These are phyloP conservation scores for Ostrea edulis DNA, from an alignment of 1,140 invertebrate genomes.

Conservation along the genomic window DNA sequence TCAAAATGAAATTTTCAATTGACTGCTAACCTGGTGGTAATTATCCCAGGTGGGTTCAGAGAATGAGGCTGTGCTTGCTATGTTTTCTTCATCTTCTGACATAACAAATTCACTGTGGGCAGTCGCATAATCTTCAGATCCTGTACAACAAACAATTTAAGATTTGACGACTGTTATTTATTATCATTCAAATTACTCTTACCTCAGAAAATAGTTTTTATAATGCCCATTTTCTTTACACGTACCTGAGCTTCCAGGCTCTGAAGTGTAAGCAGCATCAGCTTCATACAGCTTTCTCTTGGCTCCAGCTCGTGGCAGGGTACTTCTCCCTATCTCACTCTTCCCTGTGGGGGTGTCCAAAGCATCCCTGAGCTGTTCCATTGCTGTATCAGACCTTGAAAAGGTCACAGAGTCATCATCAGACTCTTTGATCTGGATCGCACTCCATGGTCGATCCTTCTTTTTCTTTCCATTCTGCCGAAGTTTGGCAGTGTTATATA, in stretches of 20 bases:
- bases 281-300: conserved; percentile 55
- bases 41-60: conserved; percentile 89
- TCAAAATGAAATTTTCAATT: neutral
- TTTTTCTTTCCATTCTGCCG: conserved; percentile 47
- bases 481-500: conserved; percentile 56
- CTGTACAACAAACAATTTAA: conserved; percentile 33
- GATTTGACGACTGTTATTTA: neutral
- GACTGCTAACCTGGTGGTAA: conserved; percentile 78
- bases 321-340: conserved; percentile 18
- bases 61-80: conserved; percentile 85
- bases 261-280: conserved; percentile 39
- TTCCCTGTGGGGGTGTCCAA: conserved; percentile 40
- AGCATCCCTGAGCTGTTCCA: conserved; percentile 50
- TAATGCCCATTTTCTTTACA: neutral
- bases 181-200: neutral
- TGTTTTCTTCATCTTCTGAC: conserved; percentile 75
- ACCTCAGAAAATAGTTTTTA: neutral
- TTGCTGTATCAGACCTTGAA: conserved; percentile 55
- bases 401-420: conserved; percentile 50
- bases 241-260: conserved; percentile 49
- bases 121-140: conserved; percentile 56
- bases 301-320: conserved; percentile 54
- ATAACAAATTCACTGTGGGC: conserved; percentile 47
- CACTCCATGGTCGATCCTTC: conserved; percentile 59
- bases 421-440: conserved; percentile 48